phyloP scores from a whole-genome alignment of 53 echinoderm and acorn worm genomes.

The Hippasteria phrygiana region DNA sequence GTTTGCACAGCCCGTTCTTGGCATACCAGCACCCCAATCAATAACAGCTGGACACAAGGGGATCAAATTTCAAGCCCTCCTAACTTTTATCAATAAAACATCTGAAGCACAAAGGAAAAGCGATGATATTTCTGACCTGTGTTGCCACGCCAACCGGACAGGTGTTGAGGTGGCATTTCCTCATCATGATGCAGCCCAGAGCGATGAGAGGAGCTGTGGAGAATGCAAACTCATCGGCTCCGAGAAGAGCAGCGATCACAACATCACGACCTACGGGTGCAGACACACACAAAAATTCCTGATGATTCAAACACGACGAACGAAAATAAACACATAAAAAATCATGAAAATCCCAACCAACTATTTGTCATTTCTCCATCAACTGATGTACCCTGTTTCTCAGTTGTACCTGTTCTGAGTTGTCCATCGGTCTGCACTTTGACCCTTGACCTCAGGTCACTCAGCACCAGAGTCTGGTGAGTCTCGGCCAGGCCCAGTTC shows the following conservation, averaged over 20 bases:
- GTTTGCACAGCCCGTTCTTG: no score
- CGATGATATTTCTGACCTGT: conserved; percentile 71
- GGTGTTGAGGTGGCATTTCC: conserved; percentile 98
- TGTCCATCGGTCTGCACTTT: conserved; percentile 97
- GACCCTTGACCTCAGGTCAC: conserved; percentile 98
- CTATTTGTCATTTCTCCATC: neutral
- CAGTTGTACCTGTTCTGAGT: conserved; percentile 83
- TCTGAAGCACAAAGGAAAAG: neutral
- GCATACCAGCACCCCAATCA: no score
- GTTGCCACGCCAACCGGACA: conserved; percentile 99
- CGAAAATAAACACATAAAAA: no score
- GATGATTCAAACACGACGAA: no score
- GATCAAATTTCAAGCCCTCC: no score
- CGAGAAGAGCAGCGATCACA: conserved; percentile 89
- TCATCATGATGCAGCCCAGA: conserved; percentile 99
- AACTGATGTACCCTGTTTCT: neutral
- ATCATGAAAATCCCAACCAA: no score
- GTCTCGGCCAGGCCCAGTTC: conserved; percentile 98
- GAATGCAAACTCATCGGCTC: conserved; percentile 99
- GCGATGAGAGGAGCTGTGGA: conserved; percentile 95
- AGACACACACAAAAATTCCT: no score
- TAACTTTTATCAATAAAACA: no score
- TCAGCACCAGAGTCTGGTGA: conserved; percentile 94
- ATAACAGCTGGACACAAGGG: no score
- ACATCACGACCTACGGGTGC: conserved; percentile 96